Percentiles rank a stretch among this genome's conserved stretches.
Conservation (phyloP, 2,113 vertebrate species). For the Orthonyx spaldingii region DNA sequence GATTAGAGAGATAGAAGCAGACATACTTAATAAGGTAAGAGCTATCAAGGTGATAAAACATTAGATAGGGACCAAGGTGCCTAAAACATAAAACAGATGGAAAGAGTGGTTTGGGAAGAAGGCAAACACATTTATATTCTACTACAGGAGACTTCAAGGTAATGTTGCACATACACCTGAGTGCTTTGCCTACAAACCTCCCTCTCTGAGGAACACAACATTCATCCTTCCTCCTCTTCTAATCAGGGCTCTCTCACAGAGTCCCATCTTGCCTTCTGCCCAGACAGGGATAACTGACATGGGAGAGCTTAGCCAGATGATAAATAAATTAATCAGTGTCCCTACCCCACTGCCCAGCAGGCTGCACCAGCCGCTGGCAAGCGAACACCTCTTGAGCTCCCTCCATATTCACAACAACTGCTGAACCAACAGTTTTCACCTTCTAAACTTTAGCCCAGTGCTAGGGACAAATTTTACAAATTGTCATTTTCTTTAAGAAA, state of each 20-base stretch:
- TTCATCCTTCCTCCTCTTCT: background rate
- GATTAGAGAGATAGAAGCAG: slow-evolving; percentile 6
- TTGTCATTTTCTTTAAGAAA: background rate
- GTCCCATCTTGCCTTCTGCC: background rate
- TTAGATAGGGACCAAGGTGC: slow-evolving; percentile 20
- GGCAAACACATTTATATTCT: background rate
- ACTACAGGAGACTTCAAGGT: background rate
- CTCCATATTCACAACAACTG: background rate
- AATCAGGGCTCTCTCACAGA: background rate
- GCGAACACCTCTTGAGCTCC: background rate
- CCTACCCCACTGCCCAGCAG: background rate
- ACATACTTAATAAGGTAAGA: slow-evolving; percentile 16
- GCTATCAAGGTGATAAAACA: slow-evolving; percentile 36
- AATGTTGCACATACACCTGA: background rate
- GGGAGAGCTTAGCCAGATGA: background rate
- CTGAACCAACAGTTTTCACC: background rate
- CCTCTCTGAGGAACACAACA: background rate
- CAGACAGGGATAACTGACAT: background rate
- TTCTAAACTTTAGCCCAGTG: background rate
- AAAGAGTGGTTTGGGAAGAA: background rate
- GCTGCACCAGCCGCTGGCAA: background rate
- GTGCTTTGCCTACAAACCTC: background rate
- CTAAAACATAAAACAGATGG: slow-evolving; percentile 1
- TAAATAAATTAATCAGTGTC: background rate
- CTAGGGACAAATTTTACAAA: background rate